phyloP scores from a whole-genome alignment of 1,140 invertebrate species.

The Ctenoplectra terminalis region DNA sequence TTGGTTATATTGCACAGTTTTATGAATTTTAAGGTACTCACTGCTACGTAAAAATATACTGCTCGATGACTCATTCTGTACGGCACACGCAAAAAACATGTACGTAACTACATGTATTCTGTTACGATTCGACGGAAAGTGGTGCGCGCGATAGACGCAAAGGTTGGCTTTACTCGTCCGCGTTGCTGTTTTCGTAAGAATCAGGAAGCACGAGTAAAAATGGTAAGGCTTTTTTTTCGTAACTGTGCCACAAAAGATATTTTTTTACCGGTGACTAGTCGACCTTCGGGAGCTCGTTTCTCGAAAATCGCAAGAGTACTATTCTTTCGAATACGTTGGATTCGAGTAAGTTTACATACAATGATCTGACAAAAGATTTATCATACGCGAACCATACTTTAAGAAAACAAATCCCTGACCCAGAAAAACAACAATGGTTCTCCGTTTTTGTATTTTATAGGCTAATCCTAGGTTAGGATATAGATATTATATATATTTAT shows the following conservation, averaged over 20 bases:
- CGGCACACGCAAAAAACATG: background rate
- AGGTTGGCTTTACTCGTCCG: background rate
- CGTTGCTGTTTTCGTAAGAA: background rate
- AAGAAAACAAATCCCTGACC: background rate
- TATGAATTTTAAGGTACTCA: no score
- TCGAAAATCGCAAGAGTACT: background rate
- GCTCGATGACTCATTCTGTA: background rate
- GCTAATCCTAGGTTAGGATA: background rate
- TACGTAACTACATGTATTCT: background rate
- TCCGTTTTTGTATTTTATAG: background rate
- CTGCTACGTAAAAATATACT: background rate
- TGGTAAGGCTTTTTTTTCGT: background rate
- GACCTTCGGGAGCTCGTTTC: background rate
- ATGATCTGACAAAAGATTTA: background rate
- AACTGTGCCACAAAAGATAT: background rate
- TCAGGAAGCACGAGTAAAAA: background rate
- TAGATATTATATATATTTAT: no score
- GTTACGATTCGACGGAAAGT: conserved; percentile 17
- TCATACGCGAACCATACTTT: background rate
- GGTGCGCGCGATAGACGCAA: background rate
- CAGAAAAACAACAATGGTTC: background rate
- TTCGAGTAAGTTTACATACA: background rate
- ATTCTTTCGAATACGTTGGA: background rate
- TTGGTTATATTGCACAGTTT: no score
- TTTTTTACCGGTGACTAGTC: background rate